phyloP scores from a whole-genome alignment of 1,140 invertebrate species.

The Magallana gigas region DNA sequence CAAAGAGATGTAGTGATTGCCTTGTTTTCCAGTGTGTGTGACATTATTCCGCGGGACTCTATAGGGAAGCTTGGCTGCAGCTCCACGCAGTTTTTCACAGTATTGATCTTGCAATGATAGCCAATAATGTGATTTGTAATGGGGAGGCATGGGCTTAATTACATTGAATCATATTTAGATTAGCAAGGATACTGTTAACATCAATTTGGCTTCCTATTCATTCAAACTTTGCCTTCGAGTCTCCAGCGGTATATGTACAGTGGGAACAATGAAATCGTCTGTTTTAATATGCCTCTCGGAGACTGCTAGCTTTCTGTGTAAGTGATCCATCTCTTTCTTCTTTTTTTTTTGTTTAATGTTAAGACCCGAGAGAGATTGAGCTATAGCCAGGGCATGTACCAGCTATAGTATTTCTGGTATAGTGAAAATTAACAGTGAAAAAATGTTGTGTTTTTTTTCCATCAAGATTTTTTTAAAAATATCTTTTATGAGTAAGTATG shows the following conservation, averaged over 20 bases:
- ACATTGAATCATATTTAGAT: slow-evolving; percentile 38
- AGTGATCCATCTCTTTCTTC: no score
- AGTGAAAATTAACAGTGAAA: no score
- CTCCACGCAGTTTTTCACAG: neutral
- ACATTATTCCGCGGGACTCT: neutral
- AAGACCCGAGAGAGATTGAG: no score
- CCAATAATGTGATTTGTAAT: slow-evolving; percentile 38
- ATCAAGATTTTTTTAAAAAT: no score
- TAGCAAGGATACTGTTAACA: slow-evolving; percentile 35
- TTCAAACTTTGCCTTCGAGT: neutral
- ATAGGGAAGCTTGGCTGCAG: neutral
- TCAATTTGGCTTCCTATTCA: slow-evolving; percentile 34
- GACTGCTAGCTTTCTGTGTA: no score
- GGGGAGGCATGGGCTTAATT: slow-evolving; percentile 29
- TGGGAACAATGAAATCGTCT: neutral
- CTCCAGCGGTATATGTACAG: neutral
- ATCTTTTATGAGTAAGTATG: no score
- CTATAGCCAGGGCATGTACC: no score
- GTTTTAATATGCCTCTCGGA: no score
- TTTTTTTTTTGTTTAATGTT: no score
- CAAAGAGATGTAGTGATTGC: slow-evolving; percentile 34
- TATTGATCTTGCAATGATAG: slow-evolving; percentile 28
- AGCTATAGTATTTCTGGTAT: no score
- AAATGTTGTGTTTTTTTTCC: no score
- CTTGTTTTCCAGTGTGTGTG: neutral